Conservation (phyloP, 2,888 invertebrate species). For the Eupithecia pulchellata region DNA sequence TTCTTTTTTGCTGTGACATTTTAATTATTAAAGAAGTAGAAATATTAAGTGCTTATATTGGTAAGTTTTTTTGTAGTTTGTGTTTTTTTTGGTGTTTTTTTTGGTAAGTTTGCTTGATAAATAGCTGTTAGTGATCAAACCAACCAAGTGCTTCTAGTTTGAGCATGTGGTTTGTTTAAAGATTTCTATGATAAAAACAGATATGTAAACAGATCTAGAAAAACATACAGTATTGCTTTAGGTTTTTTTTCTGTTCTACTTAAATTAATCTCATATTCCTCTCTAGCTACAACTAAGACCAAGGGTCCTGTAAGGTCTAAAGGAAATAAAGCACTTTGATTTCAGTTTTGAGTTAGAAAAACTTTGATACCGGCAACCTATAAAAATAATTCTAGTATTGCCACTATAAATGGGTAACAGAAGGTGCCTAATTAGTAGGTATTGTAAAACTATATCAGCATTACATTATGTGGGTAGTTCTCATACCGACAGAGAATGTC, state of each 20-base stretch:
- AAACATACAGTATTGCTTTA: too few relatives aligned
- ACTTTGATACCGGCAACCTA: too few relatives aligned
- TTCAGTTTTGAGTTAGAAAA: too few relatives aligned
- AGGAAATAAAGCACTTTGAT: too few relatives aligned
- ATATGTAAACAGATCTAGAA: neutral
- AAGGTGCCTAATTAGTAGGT: neutral
- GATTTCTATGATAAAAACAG: neutral
- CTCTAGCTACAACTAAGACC: too few relatives aligned
- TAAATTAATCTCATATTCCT: too few relatives aligned
- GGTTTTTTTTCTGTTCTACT: too few relatives aligned
- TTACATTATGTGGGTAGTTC: neutral
- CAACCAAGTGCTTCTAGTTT: neutral
- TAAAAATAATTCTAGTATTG: too few relatives aligned
- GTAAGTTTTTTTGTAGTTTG: too few relatives aligned
- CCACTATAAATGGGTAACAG: neutral
- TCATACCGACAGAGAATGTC: neutral
- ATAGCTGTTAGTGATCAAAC: too few relatives aligned
- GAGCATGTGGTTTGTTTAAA: neutral
- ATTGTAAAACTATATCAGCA: neutral
- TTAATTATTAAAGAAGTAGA: neutral
- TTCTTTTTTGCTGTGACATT: conserved; percentile 38
- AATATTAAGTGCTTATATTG: neutral
- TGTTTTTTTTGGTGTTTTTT: too few relatives aligned
- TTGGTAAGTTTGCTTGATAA: neutral
- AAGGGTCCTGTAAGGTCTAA: too few relatives aligned